These are phyloP conservation scores for Cynopterus brachyotis DNA, from an alignment of 2,113 vertebrate species.

Conservation along the genomic window DNA sequence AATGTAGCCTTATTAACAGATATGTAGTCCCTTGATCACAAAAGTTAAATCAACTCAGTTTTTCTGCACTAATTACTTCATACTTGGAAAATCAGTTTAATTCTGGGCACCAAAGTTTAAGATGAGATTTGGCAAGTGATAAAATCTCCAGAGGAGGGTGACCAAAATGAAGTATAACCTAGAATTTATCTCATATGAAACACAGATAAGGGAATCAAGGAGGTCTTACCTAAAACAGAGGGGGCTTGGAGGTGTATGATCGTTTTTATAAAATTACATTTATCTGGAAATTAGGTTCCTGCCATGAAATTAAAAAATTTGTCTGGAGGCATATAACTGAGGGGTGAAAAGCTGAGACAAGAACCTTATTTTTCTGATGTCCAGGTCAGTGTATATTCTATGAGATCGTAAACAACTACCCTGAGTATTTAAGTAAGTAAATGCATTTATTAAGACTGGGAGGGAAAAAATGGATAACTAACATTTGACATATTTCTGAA, in stretches of 20 bases:
- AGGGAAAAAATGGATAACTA: neutral
- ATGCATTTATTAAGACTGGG: neutral
- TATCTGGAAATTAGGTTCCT: neutral
- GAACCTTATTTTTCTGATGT: neutral
- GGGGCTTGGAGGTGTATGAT: neutral
- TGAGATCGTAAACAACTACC: neutral
- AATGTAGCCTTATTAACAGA: neutral
- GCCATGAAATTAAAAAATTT: neutral
- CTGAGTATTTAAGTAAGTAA: neutral
- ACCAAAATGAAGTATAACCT: neutral
- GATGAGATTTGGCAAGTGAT: neutral
- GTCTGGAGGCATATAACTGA: neutral
- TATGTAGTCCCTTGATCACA: neutral
- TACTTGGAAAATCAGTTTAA: conserved; percentile 27
- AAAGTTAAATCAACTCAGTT: conserved; percentile 34
- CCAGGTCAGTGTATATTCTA: neutral
- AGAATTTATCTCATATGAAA: neutral
- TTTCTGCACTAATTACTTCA: conserved; percentile 9
- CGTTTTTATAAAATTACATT: neutral
- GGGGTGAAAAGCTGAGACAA: neutral
- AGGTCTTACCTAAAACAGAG: neutral
- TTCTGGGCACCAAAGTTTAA: conserved; percentile 27
- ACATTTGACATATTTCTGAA: neutral
- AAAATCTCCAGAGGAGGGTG: neutral
- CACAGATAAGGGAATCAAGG: neutral